phyloP scores from a whole-genome alignment of 2,888 invertebrate genomes.

The Pediacus dermestoides region DNA sequence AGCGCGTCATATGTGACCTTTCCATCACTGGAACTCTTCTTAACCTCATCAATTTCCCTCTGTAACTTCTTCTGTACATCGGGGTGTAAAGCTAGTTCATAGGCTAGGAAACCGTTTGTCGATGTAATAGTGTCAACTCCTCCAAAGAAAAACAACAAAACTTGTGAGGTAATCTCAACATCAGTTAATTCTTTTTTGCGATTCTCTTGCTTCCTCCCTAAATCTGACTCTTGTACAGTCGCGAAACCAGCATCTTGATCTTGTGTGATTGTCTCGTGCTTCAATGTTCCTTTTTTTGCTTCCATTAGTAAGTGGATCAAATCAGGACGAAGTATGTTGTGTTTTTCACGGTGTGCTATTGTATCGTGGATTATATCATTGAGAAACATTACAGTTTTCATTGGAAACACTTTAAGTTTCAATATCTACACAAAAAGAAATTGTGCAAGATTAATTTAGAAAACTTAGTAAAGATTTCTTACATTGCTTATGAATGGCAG shows the following conservation, averaged over 20 bases:
- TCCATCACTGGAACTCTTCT: constrained; percentile 28
- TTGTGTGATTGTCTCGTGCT: constrained; percentile 31
- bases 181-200: constrained; percentile 36
- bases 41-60: constrained; percentile 40
- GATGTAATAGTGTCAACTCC: constrained; percentile 50
- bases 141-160: constrained; percentile 50
- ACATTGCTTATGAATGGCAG: background rate
- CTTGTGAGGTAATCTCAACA: constrained; percentile 55
- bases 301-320: constrained; percentile 57
- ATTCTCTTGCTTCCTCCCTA: constrained; percentile 16
- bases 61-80: constrained; percentile 44
- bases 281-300: constrained; percentile 46
- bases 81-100: constrained; percentile 47
- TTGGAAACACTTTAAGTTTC: constrained; percentile 39
- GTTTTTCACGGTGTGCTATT: constrained; percentile 39
- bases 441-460: background rate
- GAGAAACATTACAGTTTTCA: constrained; percentile 45
- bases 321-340: constrained; percentile 53
- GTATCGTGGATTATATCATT: constrained; percentile 45
- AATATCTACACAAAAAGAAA: constrained; percentile 31
- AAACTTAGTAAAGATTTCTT: too few relatives aligned
- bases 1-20: constrained; percentile 41
- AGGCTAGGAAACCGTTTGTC: constrained; percentile 46
- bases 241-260: constrained; percentile 22
- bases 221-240: constrained; percentile 21